Conservation (phyloP, 1,140 invertebrate genomes). For the Drosophila navojoa region DNA sequence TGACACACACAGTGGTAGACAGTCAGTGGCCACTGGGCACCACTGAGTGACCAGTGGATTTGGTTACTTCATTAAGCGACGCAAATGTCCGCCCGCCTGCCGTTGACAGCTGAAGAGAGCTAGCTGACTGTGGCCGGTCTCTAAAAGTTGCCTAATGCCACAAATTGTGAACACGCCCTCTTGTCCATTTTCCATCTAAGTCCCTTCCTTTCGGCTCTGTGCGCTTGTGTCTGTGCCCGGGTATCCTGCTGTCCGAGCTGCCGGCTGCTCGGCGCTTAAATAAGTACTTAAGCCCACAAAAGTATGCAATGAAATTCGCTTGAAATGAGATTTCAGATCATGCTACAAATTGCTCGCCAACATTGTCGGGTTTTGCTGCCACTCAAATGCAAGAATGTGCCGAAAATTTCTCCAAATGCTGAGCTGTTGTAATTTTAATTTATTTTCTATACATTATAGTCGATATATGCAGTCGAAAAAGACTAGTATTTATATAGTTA, state of each 20-base stretch:
- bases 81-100: conserved; percentile 35
- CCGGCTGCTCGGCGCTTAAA: conserved; percentile 51
- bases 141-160: conserved; percentile 45
- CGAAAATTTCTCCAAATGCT: conserved; percentile 39
- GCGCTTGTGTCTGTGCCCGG: neutral
- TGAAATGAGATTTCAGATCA: conserved; percentile 66
- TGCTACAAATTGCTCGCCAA: conserved; percentile 55
- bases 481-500: neutral
- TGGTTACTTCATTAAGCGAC: conserved; percentile 71
- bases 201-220: neutral
- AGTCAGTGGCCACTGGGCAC: conserved; percentile 17
- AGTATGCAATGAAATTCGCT: conserved; percentile 76
- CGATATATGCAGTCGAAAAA: no score
- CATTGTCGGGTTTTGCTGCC: conserved; percentile 24
- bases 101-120: conserved; percentile 37
- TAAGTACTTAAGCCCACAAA: conserved; percentile 77
- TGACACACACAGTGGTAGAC: conserved; percentile 10
- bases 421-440: neutral
- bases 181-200: conserved; percentile 21
- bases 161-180: conserved; percentile 34
- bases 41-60: conserved; percentile 65
- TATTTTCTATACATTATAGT: no score
- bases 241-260: conserved; percentile 6
- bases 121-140: conserved; percentile 5
- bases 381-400: conserved; percentile 27